phyloP scores from a whole-genome alignment of 2,113 vertebrate species.

The Varanus komodoensis region DNA sequence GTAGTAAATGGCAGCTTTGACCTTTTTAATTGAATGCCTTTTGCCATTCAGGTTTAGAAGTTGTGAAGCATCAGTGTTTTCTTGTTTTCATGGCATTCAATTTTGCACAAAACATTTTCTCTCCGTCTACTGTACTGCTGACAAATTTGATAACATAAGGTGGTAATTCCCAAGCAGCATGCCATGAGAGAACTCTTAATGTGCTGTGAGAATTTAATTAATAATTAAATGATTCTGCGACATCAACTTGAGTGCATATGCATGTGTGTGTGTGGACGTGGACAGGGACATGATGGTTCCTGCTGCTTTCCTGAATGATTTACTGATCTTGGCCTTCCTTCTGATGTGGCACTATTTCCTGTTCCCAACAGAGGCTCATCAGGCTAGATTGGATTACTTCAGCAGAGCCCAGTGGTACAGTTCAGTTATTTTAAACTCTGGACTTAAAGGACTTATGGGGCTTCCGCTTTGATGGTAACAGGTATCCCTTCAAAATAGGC shows the following conservation, averaged over 20 bases:
- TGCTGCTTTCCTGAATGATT: too few species aligned
- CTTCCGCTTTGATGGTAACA: too few species aligned
- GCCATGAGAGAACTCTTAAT: background rate
- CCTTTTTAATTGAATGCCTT: too few species aligned
- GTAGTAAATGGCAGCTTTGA: too few species aligned
- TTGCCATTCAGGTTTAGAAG: background rate
- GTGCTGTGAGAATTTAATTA: background rate
- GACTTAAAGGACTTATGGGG: too few species aligned
- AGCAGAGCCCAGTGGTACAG: background rate
- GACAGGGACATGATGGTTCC: too few species aligned
- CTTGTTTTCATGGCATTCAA: background rate
- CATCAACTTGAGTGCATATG: background rate
- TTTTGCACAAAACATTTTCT: conserved; percentile 11
- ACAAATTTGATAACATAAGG: background rate
- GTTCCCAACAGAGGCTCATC: background rate
- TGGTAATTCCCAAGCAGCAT: background rate
- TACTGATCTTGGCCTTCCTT: background rate
- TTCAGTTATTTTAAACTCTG: too few species aligned
- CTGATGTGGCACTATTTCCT: background rate
- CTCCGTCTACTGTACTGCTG: background rate
- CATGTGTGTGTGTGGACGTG: too few species aligned
- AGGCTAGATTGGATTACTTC: background rate
- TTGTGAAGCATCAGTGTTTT: background rate
- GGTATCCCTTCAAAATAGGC: too few species aligned
- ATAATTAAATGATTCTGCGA: background rate